Base-by-base conservation (phyloP, 2,113 vertebrate species). In the Pitta sordida region DNA sequence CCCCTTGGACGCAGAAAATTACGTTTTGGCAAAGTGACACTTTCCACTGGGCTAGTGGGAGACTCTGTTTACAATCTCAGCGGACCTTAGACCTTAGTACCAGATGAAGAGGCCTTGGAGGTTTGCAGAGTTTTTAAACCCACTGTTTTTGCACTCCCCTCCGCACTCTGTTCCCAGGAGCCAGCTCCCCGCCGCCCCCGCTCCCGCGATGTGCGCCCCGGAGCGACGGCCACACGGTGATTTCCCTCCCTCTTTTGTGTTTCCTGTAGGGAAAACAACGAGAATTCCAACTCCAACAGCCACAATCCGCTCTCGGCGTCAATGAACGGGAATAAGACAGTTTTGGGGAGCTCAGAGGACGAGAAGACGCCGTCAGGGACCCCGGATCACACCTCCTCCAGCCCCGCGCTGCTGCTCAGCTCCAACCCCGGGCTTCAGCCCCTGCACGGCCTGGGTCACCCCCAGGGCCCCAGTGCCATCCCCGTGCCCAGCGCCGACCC, bases 291-390 rank as follows among this genome's bases (percentile, higher is more conserved):
- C 97, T 98, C 98, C 95, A 99, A 99, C 97, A 98, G 98, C 97
- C 99, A 99, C 98, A 99, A 99, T 94, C 97, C 98, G 36, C 97
- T 99, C 94, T 98, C 98, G 70, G 98, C 99, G 46, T 99, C 99
- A 68, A 98, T 99, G 98, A 99, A 99, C 59, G 99, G 99, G 96
- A 99, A 97, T 96, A 99, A 99, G 98, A 98, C 98, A 92, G 98
- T 99, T 97, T 98, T 99, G 96, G 99, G 99, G 96, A 99, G 99
- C 94, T 99, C 99, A 4, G 99, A 99, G 97, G 99, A 99, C 85
- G 99, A 99, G 97, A 99, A 99, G 98, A 99, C 99, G 6, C 99
- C 99, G 3, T 98, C 98, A 24, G 99, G 99, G 84, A 99, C 99
- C 7, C 99, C 99, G 64, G 99, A 99, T 96, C 99, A 99, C 98